A percentile compares a stretch with the other conserved stretches of the same genome.
Evolutionary conservation across 1,140 invertebrate genomes (phyloP).

Genomic region (Anadara kagoshimensis): DNA sequence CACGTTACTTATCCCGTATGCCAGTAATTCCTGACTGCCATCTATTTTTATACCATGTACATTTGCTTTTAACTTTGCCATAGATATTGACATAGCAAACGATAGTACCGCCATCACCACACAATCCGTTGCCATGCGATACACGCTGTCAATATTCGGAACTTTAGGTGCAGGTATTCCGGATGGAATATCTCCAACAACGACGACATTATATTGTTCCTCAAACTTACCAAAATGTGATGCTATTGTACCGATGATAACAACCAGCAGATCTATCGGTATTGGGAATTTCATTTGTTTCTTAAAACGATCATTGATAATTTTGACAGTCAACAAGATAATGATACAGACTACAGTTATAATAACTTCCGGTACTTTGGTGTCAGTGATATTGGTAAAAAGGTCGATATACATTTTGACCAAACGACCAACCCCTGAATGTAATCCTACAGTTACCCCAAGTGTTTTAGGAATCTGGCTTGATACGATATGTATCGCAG

Average conservation of each 20-base stretch:
- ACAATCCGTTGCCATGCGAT: conserved; percentile 37
- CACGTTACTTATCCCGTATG: conserved; percentile 73
- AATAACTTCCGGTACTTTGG: conserved; percentile 74
- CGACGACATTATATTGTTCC: conserved; percentile 64
- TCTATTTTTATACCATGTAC: conserved; percentile 70
- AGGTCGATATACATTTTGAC: conserved; percentile 63
- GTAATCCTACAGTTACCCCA: conserved; percentile 77
- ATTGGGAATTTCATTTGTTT: conserved; percentile 83
- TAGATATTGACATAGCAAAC: conserved; percentile 68
- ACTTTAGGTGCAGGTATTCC: conserved; percentile 60
- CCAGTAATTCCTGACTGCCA: conserved; percentile 75
- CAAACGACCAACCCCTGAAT: conserved; percentile 50
- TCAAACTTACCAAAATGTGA: conserved; percentile 71
- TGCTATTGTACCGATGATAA: conserved; percentile 66
- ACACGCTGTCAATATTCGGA: conserved; percentile 32
- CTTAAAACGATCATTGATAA: conserved; percentile 84
- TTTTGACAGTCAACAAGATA: conserved; percentile 85
- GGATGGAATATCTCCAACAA: conserved; percentile 73
- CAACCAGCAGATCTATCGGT: conserved; percentile 89
- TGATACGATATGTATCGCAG: conserved; percentile 92
- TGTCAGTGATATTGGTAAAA: conserved; percentile 56
- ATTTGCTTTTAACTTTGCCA: conserved; percentile 72
- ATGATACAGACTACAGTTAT: conserved; percentile 83
- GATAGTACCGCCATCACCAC: conserved; percentile 65
- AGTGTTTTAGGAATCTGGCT: conserved; percentile 85